phyloP scores from a whole-genome alignment of 2,888 invertebrate genomes.

The Bimastos eiseni region DNA sequence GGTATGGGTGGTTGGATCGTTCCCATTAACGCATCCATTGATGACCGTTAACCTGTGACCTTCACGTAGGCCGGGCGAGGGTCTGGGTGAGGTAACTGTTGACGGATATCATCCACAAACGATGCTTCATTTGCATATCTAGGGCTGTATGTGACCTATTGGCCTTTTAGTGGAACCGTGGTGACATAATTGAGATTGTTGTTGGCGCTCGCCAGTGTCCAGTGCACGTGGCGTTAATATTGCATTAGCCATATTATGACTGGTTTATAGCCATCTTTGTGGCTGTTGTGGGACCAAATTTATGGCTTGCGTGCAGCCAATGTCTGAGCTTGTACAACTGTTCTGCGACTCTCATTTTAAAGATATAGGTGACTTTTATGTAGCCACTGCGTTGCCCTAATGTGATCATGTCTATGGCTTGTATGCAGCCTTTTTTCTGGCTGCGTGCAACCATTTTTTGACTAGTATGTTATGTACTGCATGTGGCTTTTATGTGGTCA shows the following conservation, averaged over 20 bases:
- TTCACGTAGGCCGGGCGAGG: background rate
- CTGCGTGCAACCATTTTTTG: background rate
- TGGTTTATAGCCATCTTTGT: constrained; percentile 8
- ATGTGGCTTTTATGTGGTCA: too few relatives aligned
- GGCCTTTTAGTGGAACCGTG: background rate
- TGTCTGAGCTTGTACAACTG: background rate
- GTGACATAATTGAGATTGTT: constrained; percentile 1
- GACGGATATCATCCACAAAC: background rate
- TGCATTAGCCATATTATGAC: background rate
- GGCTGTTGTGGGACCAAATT: background rate
- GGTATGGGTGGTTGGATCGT: background rate
- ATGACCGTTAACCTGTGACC: background rate
- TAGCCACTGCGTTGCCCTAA: background rate
- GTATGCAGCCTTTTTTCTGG: background rate
- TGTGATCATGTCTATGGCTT: background rate
- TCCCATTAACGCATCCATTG: background rate
- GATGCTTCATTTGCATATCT: background rate
- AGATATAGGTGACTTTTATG: background rate
- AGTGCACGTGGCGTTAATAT: background rate
- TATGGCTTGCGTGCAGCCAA: background rate
- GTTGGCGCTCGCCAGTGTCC: background rate
- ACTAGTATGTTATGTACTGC: background rate
- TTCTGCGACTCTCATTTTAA: background rate
- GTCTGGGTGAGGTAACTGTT: background rate
- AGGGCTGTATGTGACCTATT: constrained; percentile 4